Evolutionary conservation across 1,140 invertebrate genomes (phyloP), one percentile per base, ranked within the genome.

Genomic region (Xylocopa sonorina): DNA sequence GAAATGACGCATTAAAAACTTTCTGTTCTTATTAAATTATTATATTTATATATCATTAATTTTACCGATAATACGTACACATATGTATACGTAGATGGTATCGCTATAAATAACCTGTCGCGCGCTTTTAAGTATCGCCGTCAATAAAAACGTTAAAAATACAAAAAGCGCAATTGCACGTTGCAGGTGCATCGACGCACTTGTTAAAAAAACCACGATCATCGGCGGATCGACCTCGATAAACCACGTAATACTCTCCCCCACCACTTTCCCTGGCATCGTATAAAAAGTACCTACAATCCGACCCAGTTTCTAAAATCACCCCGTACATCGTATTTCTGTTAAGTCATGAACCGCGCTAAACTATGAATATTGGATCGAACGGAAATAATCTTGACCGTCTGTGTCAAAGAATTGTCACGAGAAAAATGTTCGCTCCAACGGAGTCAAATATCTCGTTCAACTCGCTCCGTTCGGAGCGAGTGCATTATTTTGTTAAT

Each of bases 301-400:
- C 24, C 62, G 62, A 63, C 38, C 62, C n/a, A 46, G 24, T 63
- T 63, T 63, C 62, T 16, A 46, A 27, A 63, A 63, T 43, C 38
- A 46, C 41, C 41, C 12, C 24, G 24, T 46, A 27, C 24, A 64
- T 32, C 32, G 32, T 48, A 48, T 32, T 29, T 50, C 43, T 16
- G 46, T 50, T 66, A 50, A 34, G 9, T 32, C 46, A 50, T 66
- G 50, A 50, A 50, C 14, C 14, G 6, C 12, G 9, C 6, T 29
- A 48, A 46, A 41, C 24, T 0, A 24, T n/a, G n/a, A 41, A 24
- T n/a, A n/a, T 0, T 9, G 34, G 3, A 41, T 41, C n/a, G 3
- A 62, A n/a, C n/a, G 34, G 2, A 18, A 24, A 62, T 62, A n/a
- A 62, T 24, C 10, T 24, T 62, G 9, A 62, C 58, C 38, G 38